Conservation (phyloP, 2,113 vertebrate genomes). For the Gallinago jamesoni region DNA sequence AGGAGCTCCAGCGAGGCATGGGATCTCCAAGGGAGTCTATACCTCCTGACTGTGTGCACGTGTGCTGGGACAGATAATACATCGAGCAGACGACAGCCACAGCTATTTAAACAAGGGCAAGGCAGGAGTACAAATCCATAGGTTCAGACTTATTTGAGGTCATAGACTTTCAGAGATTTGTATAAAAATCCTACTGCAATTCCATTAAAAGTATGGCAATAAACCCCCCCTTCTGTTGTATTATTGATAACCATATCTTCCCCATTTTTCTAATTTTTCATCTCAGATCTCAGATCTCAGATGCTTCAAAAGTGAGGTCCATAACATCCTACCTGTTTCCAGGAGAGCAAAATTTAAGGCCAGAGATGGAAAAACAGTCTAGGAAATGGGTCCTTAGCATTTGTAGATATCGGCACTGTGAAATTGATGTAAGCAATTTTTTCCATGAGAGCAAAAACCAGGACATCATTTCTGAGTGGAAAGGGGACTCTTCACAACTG, state of each 20-base stretch:
- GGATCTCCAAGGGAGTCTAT: fast-evolving
- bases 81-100: background rate
- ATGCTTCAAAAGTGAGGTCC: background rate
- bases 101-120: background rate
- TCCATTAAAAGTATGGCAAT: background rate
- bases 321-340: background rate
- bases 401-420: background rate
- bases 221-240: background rate
- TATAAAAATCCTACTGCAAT: background rate
- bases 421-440: background rate
- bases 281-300: background rate
- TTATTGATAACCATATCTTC: background rate
- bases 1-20: background rate
- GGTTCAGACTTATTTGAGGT: background rate
- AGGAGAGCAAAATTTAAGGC: background rate
- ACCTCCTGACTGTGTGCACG: background rate
- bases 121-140: background rate
- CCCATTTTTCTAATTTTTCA: background rate
- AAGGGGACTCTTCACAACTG: background rate
- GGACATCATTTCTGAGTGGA: background rate
- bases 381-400: background rate
- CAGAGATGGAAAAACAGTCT: background rate
- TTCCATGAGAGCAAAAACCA: background rate
- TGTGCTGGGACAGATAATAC: background rate
- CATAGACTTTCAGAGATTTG: background rate